A percentile compares a stretch with the other conserved stretches of the same genome.
Conservation (phyloP, 1,140 invertebrate genomes). For the Solenopsis invicta region DNA sequence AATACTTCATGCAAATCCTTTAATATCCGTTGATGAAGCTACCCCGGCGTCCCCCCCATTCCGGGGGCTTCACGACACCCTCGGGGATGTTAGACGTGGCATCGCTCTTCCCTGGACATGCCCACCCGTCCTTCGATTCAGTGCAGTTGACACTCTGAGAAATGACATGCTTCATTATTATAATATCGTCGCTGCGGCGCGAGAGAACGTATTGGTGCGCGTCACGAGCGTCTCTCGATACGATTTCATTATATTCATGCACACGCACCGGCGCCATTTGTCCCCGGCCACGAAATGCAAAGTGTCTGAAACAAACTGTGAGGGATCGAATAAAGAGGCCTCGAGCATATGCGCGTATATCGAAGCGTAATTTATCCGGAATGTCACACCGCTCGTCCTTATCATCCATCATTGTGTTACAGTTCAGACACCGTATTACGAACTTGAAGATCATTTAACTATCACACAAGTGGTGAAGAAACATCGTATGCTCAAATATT, state of each 20-base stretch:
- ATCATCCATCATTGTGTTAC: slow-evolving; percentile 60
- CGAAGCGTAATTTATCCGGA: slow-evolving; percentile 57
- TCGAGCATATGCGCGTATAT: slow-evolving; percentile 46
- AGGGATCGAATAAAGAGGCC: slow-evolving; percentile 27
- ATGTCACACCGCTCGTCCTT: slow-evolving; percentile 12
- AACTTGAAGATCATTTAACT: slow-evolving; percentile 23
- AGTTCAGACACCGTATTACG: neutral
- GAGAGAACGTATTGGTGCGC: slow-evolving; percentile 46
- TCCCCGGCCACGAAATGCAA: slow-evolving; percentile 72
- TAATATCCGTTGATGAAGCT: slow-evolving; percentile 87
- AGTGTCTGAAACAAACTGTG: slow-evolving; percentile 32
- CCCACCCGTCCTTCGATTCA: slow-evolving; percentile 82
- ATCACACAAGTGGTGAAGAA: neutral
- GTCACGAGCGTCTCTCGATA: slow-evolving; percentile 21
- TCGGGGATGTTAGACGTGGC: slow-evolving; percentile 80
- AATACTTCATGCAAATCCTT: slow-evolving; percentile 87
- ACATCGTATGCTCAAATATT: neutral
- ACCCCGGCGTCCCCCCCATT: slow-evolving; percentile 72
- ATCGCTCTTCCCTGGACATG: slow-evolving; percentile 79
- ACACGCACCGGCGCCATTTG: slow-evolving; percentile 80
- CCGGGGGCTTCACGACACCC: slow-evolving; percentile 80
- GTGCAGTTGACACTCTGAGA: slow-evolving; percentile 87
- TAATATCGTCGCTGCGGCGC: slow-evolving; percentile 77
- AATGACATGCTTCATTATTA: slow-evolving; percentile 85
- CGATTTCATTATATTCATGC: slow-evolving; percentile 82